Percentiles rank a stretch among this genome's conserved stretches.
Conservation (phyloP, 2,113 vertebrate genomes). For the Ginglymostoma cirratum region DNA sequence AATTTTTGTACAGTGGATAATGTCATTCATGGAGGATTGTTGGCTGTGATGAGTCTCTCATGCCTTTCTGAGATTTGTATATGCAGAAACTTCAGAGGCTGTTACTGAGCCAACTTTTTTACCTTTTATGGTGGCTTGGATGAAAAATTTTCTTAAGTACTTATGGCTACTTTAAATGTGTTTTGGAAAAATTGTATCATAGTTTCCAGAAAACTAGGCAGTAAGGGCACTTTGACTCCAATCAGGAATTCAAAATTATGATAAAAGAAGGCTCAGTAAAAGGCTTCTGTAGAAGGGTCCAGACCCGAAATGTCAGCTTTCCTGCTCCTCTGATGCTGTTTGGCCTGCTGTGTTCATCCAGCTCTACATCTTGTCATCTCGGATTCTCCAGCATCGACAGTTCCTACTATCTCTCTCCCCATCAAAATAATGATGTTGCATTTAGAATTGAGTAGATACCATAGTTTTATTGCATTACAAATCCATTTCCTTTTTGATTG, state of each 20-base stretch:
- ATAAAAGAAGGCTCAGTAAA: no score
- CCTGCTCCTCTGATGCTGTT: no score
- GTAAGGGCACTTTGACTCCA: background rate
- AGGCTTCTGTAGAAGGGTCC: no score
- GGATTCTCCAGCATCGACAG: no score
- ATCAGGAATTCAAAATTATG: no score
- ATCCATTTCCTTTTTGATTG: background rate
- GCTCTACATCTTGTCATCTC: no score
- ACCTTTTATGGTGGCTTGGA: background rate
- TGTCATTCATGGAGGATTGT: background rate
- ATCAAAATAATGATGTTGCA: no score
- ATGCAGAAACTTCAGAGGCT: constrained; percentile 31
- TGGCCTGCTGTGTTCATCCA: no score
- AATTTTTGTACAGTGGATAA: background rate
- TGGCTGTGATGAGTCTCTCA: constrained; percentile 27
- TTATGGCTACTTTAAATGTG: background rate
- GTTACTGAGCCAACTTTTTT: constrained; percentile 31
- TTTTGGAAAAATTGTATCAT: background rate
- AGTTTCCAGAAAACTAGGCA: background rate
- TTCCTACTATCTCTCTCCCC: no score
- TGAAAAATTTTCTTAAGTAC: background rate
- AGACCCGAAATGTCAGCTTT: no score
- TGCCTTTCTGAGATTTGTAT: constrained; percentile 32
- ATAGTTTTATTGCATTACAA: background rate
- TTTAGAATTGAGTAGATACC: no score